Base-by-base conservation (phyloP, 2,797 vertebrate genomes). In the Tenualosa thibaudeaui region DNA sequence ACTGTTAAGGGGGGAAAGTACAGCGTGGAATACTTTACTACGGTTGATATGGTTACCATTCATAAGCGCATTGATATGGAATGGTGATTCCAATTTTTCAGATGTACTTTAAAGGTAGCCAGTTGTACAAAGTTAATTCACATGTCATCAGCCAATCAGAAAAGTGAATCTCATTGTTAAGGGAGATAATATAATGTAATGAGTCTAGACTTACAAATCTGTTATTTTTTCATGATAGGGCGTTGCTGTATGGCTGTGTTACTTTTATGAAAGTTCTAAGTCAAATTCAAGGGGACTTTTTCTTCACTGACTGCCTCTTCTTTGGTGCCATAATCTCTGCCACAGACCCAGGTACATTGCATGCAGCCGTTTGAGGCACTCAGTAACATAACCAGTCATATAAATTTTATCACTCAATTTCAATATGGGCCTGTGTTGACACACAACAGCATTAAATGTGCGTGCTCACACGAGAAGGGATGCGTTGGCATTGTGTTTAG, bases 311-410 rank as follows among this genome's bases (percentile, higher is more conserved):
- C 92, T 99, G 98, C 90, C 95, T 99, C 81, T 95, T 98, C 9
- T 99, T 99, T 0, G 98, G 98, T 43, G 98, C 98, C 87, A 98
- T 99, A 0, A 94, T 99, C n/a, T 99, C 98, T 0, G 97, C 98
- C 53, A 99, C 98, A 24, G 98, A 99, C 88, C 98, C 98, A 94
- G 97, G 98, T 99, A 89, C 37, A 6, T 40, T n/a, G 62, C 62
- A 71, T 15, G 15, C 31, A 71, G 1, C 37, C 7, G 8, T 5
- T 75, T 12, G 15, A 40, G 37, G 31, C 68, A 71, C 13, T 37
- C 26, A 31, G n/a, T 26, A 31, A 37, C 68, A 75, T 75, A 46
- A 46, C 37, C 26, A 40, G 12, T 37, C 13, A 37, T 71, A 26
- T 37, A 4, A 13, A 3, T 71, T 71, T 5, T 31, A 71, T 37